Conservation (phyloP, 2,797 vertebrate species). For the Cryptoblepharus egeriae region DNA sequence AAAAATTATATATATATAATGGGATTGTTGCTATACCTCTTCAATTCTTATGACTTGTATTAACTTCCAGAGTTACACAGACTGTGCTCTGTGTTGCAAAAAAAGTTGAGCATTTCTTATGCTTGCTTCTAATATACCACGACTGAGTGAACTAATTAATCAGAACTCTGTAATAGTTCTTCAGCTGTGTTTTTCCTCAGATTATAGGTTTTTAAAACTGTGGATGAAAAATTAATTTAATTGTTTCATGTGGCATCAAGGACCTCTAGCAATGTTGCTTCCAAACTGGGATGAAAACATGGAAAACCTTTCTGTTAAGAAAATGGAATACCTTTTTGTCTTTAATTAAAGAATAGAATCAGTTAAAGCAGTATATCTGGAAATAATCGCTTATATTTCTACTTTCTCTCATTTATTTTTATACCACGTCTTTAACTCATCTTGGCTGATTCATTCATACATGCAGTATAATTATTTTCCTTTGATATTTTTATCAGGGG, state of each 20-base stretch:
- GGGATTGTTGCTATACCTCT: not conserved
- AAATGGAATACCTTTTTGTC: constrained; percentile 11
- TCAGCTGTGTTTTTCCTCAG: not conserved
- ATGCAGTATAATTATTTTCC: too few relatives aligned
- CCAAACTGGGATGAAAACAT: constrained; percentile 39
- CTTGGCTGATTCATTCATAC: too few relatives aligned
- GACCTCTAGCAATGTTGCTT: constrained; percentile 42
- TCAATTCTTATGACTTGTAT: not conserved
- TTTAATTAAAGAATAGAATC: constrained; percentile 16
- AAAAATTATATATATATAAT: constrained; percentile 12
- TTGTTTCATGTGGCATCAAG: constrained; percentile 20
- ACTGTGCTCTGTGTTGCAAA: not conserved
- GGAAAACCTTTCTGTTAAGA: not conserved
- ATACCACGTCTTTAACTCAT: not conserved
- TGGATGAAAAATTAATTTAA: not conserved
- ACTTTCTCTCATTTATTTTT: not conserved
- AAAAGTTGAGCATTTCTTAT: constrained; percentile 1
- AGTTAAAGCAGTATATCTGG: not conserved
- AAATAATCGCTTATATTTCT: constrained; percentile 6
- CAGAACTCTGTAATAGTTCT: not conserved
- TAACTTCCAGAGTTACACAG: not conserved
- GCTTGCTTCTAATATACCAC: not conserved
- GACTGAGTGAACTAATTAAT: constrained; percentile 1
- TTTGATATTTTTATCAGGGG: too few relatives aligned
- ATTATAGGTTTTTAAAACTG: constrained; percentile 2